phyloP scores from a whole-genome alignment of 1,140 invertebrate species.

The Nephila pilipes region DNA sequence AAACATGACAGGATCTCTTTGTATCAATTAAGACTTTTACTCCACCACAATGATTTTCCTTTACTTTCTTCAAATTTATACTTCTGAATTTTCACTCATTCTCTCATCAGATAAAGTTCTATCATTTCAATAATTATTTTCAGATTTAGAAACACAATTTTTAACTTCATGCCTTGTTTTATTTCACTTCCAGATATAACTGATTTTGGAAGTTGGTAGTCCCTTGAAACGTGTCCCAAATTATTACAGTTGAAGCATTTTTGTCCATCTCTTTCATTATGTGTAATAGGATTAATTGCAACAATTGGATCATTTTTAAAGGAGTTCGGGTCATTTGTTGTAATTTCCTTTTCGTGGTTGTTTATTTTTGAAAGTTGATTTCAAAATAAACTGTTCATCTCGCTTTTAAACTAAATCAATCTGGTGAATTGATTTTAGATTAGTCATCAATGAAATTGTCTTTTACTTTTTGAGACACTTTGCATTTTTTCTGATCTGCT shows the following conservation, averaged over 20 bases:
- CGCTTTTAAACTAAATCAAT: neutral
- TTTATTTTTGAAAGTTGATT: neutral
- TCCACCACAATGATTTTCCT: too few species aligned
- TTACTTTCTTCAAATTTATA: too few species aligned
- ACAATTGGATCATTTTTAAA: neutral
- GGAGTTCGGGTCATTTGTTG: neutral
- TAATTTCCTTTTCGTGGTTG: neutral
- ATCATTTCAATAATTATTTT: neutral
- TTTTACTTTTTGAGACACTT: neutral
- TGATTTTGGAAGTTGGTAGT: neutral
- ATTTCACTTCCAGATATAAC: neutral
- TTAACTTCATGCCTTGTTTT: neutral
- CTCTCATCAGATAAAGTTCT: neutral
- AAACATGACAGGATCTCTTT: too few species aligned
- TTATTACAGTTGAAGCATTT: neutral
- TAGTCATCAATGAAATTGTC: neutral
- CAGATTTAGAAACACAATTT: neutral
- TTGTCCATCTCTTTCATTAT: neutral
- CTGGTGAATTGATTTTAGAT: neutral
- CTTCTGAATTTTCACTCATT: neutral
- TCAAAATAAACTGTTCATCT: neutral
- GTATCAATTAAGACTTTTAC: too few species aligned
- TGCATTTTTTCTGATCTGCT: neutral
- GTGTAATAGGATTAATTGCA: neutral
- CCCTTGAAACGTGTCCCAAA: neutral